Base-by-base conservation (phyloP, 92 coral and sea anemone genomes). In the Muricea muricata region DNA sequence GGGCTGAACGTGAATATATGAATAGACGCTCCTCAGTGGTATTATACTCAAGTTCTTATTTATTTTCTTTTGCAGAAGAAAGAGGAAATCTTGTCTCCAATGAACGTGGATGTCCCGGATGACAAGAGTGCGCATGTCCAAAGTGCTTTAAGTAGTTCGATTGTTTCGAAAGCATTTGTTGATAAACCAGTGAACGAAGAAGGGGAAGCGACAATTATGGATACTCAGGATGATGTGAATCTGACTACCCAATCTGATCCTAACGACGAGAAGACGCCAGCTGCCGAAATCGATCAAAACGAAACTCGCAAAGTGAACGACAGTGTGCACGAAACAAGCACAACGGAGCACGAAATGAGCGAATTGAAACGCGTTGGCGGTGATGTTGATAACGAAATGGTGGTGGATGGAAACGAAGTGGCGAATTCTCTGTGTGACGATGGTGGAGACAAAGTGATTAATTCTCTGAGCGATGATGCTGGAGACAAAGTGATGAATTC, bases 61-160 rank as follows among this genome's bases (percentile, higher is more conserved):
- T 23, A 60, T 60, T 60, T 60, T 60, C 33, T 60, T n/a, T n/a
- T n/a, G n/a, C n/a, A 60, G 68, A 60, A 60, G 26, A 60, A 60
- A 29, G 32, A 8, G 29, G 14, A 8, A 60, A 29, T 23, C 15
- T 26, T 60, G 68, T 29, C 68, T 13, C 3, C 61, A 7, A 23
- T 54, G 61, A 54, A 54, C 61, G 6, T 54, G 20, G 25, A 54
- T 54, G 61, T 54, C 25, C 61, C 15, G 32, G 33, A 60, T 2
- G 68, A 60, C 5, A n/a, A n/a, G n/a, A n/a, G n/a, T n/a, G n/a
- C n/a, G n/a, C n/a, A n/a, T n/a, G n/a, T n/a, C n/a, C n/a, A n/a
- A n/a, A n/a, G n/a, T n/a, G n/a, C n/a, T n/a, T n/a, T n/a, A n/a
- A n/a, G n/a, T n/a, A n/a, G n/a, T n/a, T n/a, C n/a, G n/a, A n/a